Conservation (phyloP, 2,113 vertebrate species). For the Planiliza haematocheilus region DNA sequence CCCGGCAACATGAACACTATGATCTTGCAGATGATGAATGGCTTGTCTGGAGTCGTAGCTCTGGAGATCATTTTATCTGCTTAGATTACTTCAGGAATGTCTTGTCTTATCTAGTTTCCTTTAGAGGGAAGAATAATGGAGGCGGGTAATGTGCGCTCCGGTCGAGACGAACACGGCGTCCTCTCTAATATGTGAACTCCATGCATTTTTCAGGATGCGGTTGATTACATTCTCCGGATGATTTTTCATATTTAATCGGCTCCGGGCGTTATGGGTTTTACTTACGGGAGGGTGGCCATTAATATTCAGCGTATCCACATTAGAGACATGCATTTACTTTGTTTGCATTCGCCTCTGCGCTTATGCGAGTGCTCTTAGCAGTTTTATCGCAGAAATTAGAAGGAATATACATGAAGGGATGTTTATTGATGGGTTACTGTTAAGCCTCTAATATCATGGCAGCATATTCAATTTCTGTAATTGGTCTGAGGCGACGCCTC, state of each 20-base stretch:
- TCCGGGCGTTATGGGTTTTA: conserved; percentile 48
- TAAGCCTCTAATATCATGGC: too few relatives aligned
- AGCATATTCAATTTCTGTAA: too few relatives aligned
- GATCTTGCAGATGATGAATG: conserved; percentile 48
- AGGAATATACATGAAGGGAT: neutral
- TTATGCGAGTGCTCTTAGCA: neutral
- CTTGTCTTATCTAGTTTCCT: conserved; percentile 35
- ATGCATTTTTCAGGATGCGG: conserved; percentile 66
- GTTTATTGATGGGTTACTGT: neutral
- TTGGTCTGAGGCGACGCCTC: too few relatives aligned
- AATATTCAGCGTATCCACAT: conserved; percentile 45
- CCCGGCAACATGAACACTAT: conserved; percentile 3
- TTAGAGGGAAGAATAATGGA: conserved; percentile 14
- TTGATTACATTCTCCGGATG: conserved; percentile 68
- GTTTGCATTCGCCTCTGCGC: neutral
- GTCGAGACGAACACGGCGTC: conserved; percentile 16
- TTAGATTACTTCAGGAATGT: conserved; percentile 48
- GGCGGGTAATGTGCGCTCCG: conserved; percentile 21
- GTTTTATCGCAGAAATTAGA: neutral
- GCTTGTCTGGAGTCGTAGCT: conserved; percentile 12
- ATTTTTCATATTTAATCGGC: conserved; percentile 74
- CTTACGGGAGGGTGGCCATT: conserved; percentile 38
- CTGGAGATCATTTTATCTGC: conserved; percentile 44
- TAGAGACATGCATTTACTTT: conserved; percentile 27
- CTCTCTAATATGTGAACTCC: conserved; percentile 45